These are phyloP conservation scores for Drosophila kanekoi DNA, from an alignment of 2,888 invertebrate genomes.

Conservation along the genomic window DNA sequence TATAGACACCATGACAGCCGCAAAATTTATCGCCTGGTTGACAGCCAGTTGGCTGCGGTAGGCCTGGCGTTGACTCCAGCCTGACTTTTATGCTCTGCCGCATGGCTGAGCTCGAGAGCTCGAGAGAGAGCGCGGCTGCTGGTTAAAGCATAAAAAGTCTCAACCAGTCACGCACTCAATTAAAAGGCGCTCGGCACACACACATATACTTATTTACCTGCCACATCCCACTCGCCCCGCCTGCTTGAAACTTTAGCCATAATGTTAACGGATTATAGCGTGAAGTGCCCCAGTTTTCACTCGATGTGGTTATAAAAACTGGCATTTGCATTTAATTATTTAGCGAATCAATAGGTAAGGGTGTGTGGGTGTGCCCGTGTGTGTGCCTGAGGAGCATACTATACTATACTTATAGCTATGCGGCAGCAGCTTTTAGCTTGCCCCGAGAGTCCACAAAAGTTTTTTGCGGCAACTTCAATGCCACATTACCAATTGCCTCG, in stretches of 20 bases:
- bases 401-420: constrained; percentile 45
- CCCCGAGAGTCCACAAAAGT: constrained; percentile 40
- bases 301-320: constrained; percentile 35
- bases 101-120: background rate
- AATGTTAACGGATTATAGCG: constrained; percentile 63
- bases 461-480: constrained; percentile 56
- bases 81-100: constrained; percentile 4
- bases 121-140: background rate
- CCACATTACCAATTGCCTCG: constrained; percentile 71
- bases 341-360: constrained; percentile 21
- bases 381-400: constrained; percentile 2
- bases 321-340: constrained; percentile 72
- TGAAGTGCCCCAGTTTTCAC: constrained; percentile 9
- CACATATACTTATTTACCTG: background rate
- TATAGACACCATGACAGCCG: constrained; percentile 27
- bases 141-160: constrained; percentile 65
- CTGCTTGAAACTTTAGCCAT: constrained; percentile 32
- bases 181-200: constrained; percentile 43
- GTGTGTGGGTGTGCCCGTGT: background rate
- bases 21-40: constrained; percentile 25
- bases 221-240: background rate
- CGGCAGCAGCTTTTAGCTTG: constrained; percentile 32
- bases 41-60: background rate
- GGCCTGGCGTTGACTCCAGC: background rate
- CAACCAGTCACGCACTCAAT: constrained; percentile 79